Evolutionary conservation across 92 coral and sea anemone genomes (phyloP).

Genomic region (Umimayanthus kanabou): DNA sequence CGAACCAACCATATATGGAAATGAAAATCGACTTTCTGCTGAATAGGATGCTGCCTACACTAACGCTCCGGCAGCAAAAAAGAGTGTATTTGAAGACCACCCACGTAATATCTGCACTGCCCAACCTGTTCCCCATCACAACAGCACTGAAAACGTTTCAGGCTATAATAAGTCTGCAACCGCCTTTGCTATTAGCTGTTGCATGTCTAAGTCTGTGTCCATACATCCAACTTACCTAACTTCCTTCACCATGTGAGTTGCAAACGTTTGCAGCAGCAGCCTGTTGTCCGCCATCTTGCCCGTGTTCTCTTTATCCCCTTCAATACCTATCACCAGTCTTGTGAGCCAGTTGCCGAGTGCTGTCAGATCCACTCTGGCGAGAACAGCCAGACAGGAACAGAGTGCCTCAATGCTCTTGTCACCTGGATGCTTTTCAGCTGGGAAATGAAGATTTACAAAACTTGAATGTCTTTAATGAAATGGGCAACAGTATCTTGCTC

Average conservation of each 20-base stretch:
- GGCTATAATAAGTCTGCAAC: background rate
- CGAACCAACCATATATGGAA: too few relatives aligned
- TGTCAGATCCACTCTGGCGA: slow-evolving; percentile 56
- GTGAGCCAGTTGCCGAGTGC: slow-evolving; percentile 82
- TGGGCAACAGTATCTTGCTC: background rate
- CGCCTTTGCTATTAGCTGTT: background rate
- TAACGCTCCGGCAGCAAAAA: too few relatives aligned
- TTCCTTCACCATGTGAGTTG: slow-evolving; percentile 85
- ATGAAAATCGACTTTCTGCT: too few relatives aligned
- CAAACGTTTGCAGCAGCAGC: slow-evolving; percentile 89
- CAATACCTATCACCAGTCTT: slow-evolving; percentile 87
- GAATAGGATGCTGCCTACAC: too few relatives aligned
- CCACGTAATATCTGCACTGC: background rate
- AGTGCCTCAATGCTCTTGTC: slow-evolving; percentile 69
- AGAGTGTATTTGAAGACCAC: too few relatives aligned
- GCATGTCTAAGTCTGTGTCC: background rate
- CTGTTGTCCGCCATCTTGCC: slow-evolving; percentile 99
- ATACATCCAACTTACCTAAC: slow-evolving; percentile 50
- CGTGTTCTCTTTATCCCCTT: slow-evolving; percentile 90
- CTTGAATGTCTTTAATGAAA: background rate
- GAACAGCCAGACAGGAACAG: slow-evolving; percentile 66
- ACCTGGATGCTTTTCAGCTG: slow-evolving; percentile 82
- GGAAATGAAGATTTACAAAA: background rate
- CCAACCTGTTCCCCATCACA: background rate
- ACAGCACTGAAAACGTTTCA: too few relatives aligned